Conservation (phyloP, 2,113 vertebrate species). For the Cichladusa arquata region DNA sequence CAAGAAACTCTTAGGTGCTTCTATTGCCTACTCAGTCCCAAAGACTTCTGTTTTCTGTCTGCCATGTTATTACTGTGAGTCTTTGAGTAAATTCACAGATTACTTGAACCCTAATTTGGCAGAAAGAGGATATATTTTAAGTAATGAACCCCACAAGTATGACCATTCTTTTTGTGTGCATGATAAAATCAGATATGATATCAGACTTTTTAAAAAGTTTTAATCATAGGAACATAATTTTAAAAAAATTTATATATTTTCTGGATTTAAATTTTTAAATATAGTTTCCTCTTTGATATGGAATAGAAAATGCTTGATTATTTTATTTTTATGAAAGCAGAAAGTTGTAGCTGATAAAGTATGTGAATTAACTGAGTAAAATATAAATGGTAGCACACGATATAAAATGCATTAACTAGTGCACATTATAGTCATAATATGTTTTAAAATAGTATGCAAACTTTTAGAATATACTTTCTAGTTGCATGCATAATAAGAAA, state of each 20-base stretch:
- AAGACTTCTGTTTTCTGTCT: neutral
- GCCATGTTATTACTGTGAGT: neutral
- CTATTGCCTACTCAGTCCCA: neutral
- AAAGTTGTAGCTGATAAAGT: neutral
- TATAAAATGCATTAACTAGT: neutral
- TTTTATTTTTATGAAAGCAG: neutral
- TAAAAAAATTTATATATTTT: neutral
- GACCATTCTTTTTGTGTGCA: fast-evolving
- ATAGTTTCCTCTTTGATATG: neutral
- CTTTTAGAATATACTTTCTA: neutral
- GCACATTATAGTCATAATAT: neutral
- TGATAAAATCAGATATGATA: neutral
- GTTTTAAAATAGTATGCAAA: neutral
- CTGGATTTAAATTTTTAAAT: neutral
- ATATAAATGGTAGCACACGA: neutral
- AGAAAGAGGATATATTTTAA: neutral
- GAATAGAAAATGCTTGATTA: neutral
- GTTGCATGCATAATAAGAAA: neutral
- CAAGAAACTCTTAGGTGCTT: neutral
- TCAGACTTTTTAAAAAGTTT: neutral
- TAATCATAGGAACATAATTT: neutral
- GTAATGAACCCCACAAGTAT: neutral
- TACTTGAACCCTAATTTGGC: neutral
- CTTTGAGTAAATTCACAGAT: neutral
- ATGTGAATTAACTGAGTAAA: neutral